Evolutionary conservation across 2,113 vertebrate genomes (phyloP).

Genomic region (Erinaceus europaeus): DNA sequence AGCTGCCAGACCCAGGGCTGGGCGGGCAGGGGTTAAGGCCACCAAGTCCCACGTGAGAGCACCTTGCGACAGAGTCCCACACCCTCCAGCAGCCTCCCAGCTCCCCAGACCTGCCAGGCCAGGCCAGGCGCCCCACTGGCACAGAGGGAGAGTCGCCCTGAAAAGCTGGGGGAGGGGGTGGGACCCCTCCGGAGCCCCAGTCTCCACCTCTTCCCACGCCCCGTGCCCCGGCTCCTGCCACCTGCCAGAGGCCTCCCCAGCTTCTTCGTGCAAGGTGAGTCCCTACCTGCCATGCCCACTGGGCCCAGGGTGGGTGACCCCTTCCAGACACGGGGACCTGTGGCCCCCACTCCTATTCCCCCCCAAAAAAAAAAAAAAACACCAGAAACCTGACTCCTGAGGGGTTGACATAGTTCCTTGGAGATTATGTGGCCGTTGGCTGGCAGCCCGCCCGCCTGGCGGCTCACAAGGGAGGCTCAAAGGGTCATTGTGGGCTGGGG

Average conservation of each 20-base stretch:
- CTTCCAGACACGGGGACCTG: no score
- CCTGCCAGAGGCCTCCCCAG: neutral
- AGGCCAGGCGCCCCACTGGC: no score
- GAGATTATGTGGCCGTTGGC: conserved; percentile 7
- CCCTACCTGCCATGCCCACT: neutral
- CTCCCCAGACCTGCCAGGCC: no score
- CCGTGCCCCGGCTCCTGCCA: neutral
- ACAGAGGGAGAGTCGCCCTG: no score
- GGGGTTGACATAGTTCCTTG: conserved; percentile 39
- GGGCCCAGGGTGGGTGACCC: no score
- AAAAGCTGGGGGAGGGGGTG: no score
- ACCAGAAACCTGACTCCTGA: neutral
- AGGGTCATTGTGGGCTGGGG: conserved; percentile 44
- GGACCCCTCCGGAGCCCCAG: conserved; percentile 48
- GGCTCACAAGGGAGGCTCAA: neutral
- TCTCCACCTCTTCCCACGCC: conserved; percentile 16
- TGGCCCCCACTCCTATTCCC: no score
- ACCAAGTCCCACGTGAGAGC: conserved; percentile 49
- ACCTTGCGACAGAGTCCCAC: conserved; percentile 60
- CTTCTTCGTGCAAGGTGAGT: conserved; percentile 35
- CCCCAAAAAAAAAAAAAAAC: no score
- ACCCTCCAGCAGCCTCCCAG: conserved; percentile 5
- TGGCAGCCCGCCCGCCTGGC: conserved; percentile 32
- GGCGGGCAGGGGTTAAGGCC: conserved; percentile 67
- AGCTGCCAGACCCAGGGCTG: no score